Evolutionary conservation across 1,140 invertebrate genomes (phyloP).

Genomic region (Microvelia longipes): DNA sequence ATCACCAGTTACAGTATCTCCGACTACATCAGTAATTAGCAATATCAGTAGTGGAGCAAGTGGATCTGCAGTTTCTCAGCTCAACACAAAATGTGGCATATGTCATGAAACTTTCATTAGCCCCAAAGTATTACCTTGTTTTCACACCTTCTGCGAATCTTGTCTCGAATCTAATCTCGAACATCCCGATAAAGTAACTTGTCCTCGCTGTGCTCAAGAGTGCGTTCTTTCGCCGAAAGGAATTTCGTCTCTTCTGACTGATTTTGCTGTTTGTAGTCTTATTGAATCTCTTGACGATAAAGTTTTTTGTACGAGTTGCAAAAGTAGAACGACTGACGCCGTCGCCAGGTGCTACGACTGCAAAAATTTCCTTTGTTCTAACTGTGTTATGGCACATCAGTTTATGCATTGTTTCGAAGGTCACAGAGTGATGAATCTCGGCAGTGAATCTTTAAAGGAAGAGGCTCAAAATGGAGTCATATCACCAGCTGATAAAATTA

Average conservation of each 20-base stretch:
- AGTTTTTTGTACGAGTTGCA: conserved; percentile 70
- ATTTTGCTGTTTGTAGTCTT: conserved; percentile 45
- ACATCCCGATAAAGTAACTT: conserved; percentile 61
- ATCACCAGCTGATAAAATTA: conserved; percentile 42
- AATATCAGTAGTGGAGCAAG: conserved; percentile 47
- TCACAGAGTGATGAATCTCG: conserved; percentile 67
- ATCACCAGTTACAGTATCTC: conserved; percentile 63
- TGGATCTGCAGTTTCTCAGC: background rate
- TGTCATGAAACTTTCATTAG: conserved; percentile 60
- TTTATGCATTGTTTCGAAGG: conserved; percentile 98
- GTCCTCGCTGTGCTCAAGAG: conserved; percentile 63
- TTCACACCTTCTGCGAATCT: conserved; percentile 64
- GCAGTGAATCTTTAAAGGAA: conserved; percentile 37
- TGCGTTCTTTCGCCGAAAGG: conserved; percentile 41
- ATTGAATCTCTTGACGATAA: conserved; percentile 21
- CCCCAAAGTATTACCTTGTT: conserved; percentile 61
- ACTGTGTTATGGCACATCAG: conserved; percentile 94
- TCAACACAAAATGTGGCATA: conserved; percentile 47
- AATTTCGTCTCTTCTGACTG: conserved; percentile 45
- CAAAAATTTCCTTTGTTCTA: conserved; percentile 83
- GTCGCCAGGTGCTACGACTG: conserved; percentile 88
- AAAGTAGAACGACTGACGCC: conserved; percentile 67
- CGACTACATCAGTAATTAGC: conserved; percentile 52
- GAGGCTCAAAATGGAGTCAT: conserved; percentile 21
- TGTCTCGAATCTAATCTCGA: conserved; percentile 58